These are phyloP conservation scores for Aleadryas rufinucha DNA, from an alignment of 2,113 vertebrate genomes.

Conservation along the genomic window DNA sequence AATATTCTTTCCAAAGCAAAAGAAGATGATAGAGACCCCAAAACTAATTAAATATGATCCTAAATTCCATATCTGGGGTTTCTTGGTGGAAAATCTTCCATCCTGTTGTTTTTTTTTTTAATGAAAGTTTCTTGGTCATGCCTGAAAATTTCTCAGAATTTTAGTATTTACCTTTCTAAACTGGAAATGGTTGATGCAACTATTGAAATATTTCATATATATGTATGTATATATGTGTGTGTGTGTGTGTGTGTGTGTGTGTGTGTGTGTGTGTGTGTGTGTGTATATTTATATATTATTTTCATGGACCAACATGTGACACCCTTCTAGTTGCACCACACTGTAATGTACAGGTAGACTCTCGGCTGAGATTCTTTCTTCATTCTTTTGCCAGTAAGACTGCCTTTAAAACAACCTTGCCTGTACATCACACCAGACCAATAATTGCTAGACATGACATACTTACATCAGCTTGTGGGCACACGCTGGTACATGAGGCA, in stretches of 20 bases:
- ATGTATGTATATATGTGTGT: too few species aligned
- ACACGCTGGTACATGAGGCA: not conserved
- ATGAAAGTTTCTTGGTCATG: not conserved
- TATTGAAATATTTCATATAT: not conserved
- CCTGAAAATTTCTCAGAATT: not conserved
- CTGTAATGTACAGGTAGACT: not conserved
- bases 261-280: too few species aligned
- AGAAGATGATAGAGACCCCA: not conserved
- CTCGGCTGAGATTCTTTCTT: not conserved
- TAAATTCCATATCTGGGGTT: not conserved
- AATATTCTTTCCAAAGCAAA: not conserved
- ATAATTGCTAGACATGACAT: too few species aligned
- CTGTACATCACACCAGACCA: not conserved
- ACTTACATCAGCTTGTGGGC: not conserved
- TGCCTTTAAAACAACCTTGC: not conserved
- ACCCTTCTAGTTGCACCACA: not conserved
- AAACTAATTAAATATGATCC: not conserved
- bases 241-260: too few species aligned
- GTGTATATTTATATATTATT: not conserved
- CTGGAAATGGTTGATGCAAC: not conserved
- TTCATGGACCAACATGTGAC: not conserved
- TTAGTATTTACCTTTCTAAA: not conserved
- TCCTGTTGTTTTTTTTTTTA: fast-evolving
- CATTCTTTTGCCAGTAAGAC: not conserved
- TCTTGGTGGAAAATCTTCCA: not conserved